Evolutionary conservation across 2,797 vertebrate species (phyloP), one percentile per base, ranked within the genome.

Genomic region (Hippopotamyrus pictus): DNA sequence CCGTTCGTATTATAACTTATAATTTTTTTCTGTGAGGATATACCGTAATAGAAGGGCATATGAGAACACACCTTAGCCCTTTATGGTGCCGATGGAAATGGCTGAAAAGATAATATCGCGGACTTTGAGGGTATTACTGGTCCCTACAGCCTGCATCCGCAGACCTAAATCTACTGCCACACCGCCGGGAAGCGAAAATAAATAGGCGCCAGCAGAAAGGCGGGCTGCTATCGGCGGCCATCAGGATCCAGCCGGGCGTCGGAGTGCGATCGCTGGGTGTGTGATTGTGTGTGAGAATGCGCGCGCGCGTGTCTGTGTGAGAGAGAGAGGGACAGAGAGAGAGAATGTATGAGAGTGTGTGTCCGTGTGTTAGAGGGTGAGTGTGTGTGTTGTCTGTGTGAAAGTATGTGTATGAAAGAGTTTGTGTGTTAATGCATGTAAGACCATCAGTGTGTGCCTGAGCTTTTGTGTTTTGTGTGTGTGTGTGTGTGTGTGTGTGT

Each of bases 171-270:
- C 76, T 82, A 82, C 76, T 46, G 41, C 41, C 17, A 11, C 76
- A 44, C 76, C 83, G 44, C 17, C 37, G 37, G 59, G 59, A 88
- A 87, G 89, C 76, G 54, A 91, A 90, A 90, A 89, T 62, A 88
- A 84, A 92, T 91, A 90, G 90, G 89, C 22, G 25, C 88, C 65
- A 12, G 62, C 44, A 33, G 89, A 88, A 90, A 89, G 54, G 87
- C 87, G 88, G 88, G 88, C 79, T 88, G 53, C 59, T 86, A 46
- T 91, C 44, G 11, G 88, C 62, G 44, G 69, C 54, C 88, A 57
- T 44, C 76, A 82, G 65, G 33, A 79, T 51, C 85, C 90, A 88
- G 87, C 29, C 79, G 82, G 86, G 88, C 48, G 54, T 86, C 89
- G 57, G 62, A 89, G 87, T 79, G 87, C 41, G 33, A 83, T 54